These are phyloP conservation scores for Arrhamphus sclerolepis DNA, from an alignment of 2,797 vertebrate species.

Conservation along the genomic window DNA sequence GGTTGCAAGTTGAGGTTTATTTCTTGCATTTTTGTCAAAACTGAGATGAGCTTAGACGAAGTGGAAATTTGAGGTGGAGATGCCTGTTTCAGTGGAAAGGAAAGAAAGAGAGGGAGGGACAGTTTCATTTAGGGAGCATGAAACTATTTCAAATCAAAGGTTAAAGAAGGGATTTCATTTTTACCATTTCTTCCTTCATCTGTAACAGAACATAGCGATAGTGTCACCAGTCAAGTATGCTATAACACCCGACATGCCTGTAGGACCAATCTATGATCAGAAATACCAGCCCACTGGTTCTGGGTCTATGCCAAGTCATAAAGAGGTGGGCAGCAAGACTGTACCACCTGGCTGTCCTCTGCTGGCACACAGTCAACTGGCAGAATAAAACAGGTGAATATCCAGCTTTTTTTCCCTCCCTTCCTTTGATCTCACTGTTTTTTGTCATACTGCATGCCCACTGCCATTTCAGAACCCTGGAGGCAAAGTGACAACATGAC, in stretches of 20 bases:
- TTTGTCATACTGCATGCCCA: conserved; percentile 54
- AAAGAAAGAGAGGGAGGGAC: conserved; percentile 4
- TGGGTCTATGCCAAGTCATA: conserved; percentile 62
- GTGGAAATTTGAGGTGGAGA: conserved; percentile 1
- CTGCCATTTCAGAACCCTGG: conserved; percentile 49
- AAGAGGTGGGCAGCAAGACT: conserved; percentile 72
- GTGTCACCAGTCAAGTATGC: conserved; percentile 7
- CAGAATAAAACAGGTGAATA: conserved; percentile 69
- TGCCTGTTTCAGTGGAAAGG: neutral
- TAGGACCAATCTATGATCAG: conserved; percentile 27
- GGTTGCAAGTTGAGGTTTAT: conserved; percentile 10
- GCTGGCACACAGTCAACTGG: conserved; percentile 75
- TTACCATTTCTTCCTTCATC: conserved; percentile 4
- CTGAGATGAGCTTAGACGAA: conserved; percentile 12
- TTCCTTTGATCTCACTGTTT: conserved; percentile 41
- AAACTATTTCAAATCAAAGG: neutral
- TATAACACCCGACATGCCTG: conserved; percentile 28
- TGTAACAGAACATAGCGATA: conserved; percentile 7
- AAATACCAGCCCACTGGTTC: conserved; percentile 5
- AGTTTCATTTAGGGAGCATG: too few relatives aligned
- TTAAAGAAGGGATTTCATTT: too few relatives aligned
- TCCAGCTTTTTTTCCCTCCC: conserved; percentile 55
- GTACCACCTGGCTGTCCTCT: conserved; percentile 57
- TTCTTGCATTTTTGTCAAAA: conserved; percentile 25
- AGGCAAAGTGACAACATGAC: conserved; percentile 45